These are phyloP conservation scores for Amorpha juglandis DNA, from an alignment of 2,888 invertebrate genomes.

Conservation along the genomic window DNA sequence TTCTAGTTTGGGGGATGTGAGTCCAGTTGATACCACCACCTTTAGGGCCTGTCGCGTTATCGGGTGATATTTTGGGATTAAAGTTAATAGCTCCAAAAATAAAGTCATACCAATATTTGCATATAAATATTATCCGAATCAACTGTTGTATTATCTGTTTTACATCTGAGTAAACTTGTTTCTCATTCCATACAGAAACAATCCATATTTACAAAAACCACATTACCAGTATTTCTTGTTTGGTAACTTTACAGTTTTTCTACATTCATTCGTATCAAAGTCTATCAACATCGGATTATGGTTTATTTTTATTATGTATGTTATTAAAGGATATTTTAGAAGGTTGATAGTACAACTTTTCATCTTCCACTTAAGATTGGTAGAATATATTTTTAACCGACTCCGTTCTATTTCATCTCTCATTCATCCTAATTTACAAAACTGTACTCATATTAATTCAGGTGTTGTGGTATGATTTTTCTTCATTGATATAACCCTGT, in stretches of 20 bases:
- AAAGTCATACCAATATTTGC: not conserved
- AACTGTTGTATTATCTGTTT: not conserved
- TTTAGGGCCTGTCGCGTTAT: too few relatives aligned
- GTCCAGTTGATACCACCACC: too few relatives aligned
- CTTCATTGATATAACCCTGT: not conserved
- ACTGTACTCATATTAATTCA: not conserved
- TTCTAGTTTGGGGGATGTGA: too few relatives aligned
- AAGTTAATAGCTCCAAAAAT: not conserved
- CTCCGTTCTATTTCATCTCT: too few relatives aligned
- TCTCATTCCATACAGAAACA: not conserved
- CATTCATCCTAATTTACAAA: too few relatives aligned
- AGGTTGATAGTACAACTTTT: not conserved
- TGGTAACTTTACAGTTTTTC: conserved; percentile 26
- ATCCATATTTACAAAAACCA: conserved; percentile 18
- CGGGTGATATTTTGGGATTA: not conserved
- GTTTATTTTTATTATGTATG: not conserved
- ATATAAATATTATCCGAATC: not conserved
- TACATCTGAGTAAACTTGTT: not conserved
- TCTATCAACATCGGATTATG: not conserved
- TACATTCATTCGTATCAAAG: conserved; percentile 13
- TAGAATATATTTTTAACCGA: not conserved
- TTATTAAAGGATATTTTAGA: not conserved
- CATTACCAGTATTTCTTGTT: conserved; percentile 15
- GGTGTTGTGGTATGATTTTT: not conserved
- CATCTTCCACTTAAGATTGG: not conserved